Evolutionary conservation across 30 jellyfish, hydroid and myxozoan genomes (phyloP).

Genomic region (Hydractinia symbiolongicarpus): DNA sequence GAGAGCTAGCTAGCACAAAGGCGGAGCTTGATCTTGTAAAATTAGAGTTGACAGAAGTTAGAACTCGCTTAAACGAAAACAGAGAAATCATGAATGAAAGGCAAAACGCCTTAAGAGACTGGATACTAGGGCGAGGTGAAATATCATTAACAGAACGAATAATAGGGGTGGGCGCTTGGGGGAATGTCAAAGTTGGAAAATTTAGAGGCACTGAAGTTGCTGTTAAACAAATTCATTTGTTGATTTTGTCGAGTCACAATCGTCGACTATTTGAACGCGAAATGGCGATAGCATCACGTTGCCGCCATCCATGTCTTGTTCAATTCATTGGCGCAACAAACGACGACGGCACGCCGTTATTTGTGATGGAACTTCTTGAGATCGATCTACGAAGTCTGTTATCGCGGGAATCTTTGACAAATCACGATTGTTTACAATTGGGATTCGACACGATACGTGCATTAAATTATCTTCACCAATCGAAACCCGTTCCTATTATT

Average conservation of each 20-base stretch:
- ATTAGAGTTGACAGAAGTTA: neutral
- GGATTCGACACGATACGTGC: conserved; percentile 74
- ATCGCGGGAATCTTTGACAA: conserved; percentile 29
- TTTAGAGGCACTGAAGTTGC: conserved; percentile 96
- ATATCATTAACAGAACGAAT: conserved; percentile 35
- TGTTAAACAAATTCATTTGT: conserved; percentile 80
- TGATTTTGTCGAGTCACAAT: conserved; percentile 82
- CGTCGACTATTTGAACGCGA: conserved; percentile 92
- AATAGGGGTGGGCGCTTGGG: conserved; percentile 95
- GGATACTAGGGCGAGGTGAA: conserved; percentile 74
- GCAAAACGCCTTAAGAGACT: conserved; percentile 29
- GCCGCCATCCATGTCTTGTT: conserved; percentile 94
- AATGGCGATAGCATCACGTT: conserved; percentile 86
- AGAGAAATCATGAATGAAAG: neutral
- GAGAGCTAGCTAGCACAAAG: conserved; percentile 2
- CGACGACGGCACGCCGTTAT: conserved; percentile 87
- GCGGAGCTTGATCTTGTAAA: neutral
- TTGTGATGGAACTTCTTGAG: conserved; percentile 70
- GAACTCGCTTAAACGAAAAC: neutral
- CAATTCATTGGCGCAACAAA: conserved; percentile 96
- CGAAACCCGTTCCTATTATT: conserved; percentile 66
- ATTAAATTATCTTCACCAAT: conserved; percentile 61
- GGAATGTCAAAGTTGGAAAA: conserved; percentile 80
- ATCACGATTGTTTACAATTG: conserved; percentile 32
- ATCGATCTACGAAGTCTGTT: conserved; percentile 65